Base-by-base conservation (phyloP, 2,113 vertebrate species). In the Elephas maximus region DNA sequence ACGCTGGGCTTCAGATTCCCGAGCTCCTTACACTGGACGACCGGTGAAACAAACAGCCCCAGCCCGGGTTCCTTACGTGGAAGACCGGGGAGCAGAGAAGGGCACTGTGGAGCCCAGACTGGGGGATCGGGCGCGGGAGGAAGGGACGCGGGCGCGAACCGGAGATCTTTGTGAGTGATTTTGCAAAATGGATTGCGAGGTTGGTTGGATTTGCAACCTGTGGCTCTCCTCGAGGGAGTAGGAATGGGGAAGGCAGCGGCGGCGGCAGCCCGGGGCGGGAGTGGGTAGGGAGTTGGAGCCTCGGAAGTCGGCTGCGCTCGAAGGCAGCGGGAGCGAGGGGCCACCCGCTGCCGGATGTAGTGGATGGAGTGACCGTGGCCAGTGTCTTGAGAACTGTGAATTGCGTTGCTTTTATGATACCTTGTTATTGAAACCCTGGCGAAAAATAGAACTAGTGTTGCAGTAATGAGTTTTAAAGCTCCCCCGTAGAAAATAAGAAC, bases 181-280 rank as follows among this genome's bases (percentile, higher is more conserved):
- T 96, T 93, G 93, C 88, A 94, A 93, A 95, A 96, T 26, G 73
- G 90, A 90, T 85, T 77, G 78, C 44, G 95, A 97, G 97, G 94
- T 81, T 97, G 97, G 96, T 96, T 96, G 96, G 96, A 95, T 94
- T 96, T 97, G 96, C 97, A 98, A 98, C 98, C 97, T 98, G 98
- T 98, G 96, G 98, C 97, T 98, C 96, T 94, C 86, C 97, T 93
- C 57, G 5, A 93, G 97, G 95, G 96, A 97, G 91, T 37, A 81
- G 74, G 84, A 71, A 76, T 15, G 76, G 78, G 90, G 77, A 95
- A 88, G 53, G 97, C 86, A 77, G 97, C 95, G 60, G 94, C 88
- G 88, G 90, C 83, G 83, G 94, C 82, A 86, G 97, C 95, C 90
- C 28, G 21, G 96, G 94, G 76, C 53, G 41, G 93, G 95, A 95